Base-by-base conservation (phyloP, 2,797 vertebrate genomes). In the Chelon labrosus region DNA sequence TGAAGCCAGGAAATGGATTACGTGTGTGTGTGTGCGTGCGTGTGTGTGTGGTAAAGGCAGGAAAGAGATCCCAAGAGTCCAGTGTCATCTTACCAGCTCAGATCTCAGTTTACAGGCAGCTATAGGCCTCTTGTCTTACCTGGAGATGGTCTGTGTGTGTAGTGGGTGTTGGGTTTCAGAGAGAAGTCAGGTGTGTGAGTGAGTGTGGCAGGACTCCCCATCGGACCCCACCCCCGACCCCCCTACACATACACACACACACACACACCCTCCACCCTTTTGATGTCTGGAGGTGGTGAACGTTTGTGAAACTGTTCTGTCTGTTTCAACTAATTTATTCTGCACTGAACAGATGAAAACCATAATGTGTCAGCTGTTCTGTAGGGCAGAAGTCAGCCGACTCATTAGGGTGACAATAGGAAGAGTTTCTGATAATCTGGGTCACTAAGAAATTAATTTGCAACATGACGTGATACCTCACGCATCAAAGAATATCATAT, bases 1-100 rank as follows among this genome's bases (percentile, higher is more conserved):
- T 35, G 70, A 69, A 75, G 80, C 85, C 83, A 93, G 93, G 92
- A 94, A 92, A 89, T 88, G 85, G 75, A 89, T 91, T 90, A 87
- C 66, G 52, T 74, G 66, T 2, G 19, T 35, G 42, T 58, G 63
- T 55, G 27, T 25, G 70, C 11, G 59, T 50, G 79, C 53, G 31
- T 70, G 75, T 64, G 71, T 16, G 16, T 16, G 44, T 31, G 44
- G 53, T 67, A 62, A 53, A 58, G 81, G 64, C 79, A 72, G 83
- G 77, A 88, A 91, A 85, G 66, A 62, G 86, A 91, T 89, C 90
- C 71, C 64, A 73, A 69, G 86, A 77, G 83, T 86, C 66, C 73
- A 74, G 85, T 89, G 57, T 94, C 91, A 19, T 76, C 64, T 93
- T 90, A 89, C 92, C 73, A 66, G 84, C 84, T 83, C 72, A 39